Conservation (phyloP, 2,113 vertebrate species). For the Geococcyx californianus region DNA sequence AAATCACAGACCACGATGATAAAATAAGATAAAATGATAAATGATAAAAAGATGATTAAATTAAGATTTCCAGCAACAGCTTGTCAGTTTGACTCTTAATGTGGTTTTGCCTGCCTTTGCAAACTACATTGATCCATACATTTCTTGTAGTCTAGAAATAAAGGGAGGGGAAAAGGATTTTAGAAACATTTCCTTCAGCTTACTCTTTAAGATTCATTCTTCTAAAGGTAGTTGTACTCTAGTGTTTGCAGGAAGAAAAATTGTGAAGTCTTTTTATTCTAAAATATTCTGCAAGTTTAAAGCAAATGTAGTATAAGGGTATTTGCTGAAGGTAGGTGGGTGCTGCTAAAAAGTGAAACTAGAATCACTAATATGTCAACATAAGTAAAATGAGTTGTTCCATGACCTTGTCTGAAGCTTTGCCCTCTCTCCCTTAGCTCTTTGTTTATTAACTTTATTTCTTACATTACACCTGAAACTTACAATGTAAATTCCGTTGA, state of each 20-base stretch:
- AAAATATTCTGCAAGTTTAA: not conserved
- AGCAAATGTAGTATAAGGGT: not conserved
- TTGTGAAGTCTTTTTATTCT: not conserved
- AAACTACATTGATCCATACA: not conserved
- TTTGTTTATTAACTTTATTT: not conserved
- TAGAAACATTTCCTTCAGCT: not conserved
- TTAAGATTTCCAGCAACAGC: not conserved
- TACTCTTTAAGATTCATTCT: not conserved
- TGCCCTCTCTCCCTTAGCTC: not conserved
- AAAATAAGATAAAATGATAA: no score
- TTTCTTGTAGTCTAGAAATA: not conserved
- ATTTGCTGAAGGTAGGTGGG: not conserved
- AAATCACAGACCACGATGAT: not conserved
- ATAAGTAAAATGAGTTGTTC: not conserved
- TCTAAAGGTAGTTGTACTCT: not conserved
- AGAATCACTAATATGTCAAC: not conserved
- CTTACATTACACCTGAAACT: not conserved
- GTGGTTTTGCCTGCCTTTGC: not conserved
- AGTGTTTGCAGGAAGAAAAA: not conserved
- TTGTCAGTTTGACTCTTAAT: not conserved
- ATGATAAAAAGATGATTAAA: no score
- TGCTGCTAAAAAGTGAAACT: not conserved
- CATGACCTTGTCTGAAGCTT: not conserved
- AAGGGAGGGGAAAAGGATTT: not conserved
- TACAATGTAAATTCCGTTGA: not conserved